These are phyloP conservation scores for Falcaria lacertinaria DNA, from an alignment of 2,888 invertebrate genomes.

Conservation along the genomic window DNA sequence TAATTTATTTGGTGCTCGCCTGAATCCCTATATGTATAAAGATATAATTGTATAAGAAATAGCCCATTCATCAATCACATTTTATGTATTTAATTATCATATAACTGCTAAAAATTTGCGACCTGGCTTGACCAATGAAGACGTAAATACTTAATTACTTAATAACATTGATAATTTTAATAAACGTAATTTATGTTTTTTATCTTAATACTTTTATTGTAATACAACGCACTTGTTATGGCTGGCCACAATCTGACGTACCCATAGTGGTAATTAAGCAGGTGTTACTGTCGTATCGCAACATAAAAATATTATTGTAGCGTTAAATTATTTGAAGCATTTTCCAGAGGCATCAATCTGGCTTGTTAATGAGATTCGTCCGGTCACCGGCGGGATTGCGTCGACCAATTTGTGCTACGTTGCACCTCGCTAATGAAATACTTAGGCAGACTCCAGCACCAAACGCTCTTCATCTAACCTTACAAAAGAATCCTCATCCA, in stretches of 20 bases:
- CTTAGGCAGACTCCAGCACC: constrained; percentile 17
- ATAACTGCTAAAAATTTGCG: no score
- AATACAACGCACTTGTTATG: background rate
- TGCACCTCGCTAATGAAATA: constrained; percentile 63
- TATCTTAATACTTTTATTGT: background rate
- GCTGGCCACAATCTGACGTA: constrained; percentile 1
- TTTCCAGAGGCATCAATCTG: constrained; percentile 72
- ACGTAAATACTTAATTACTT: no score
- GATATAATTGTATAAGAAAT: no score
- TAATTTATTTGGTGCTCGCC: no score
- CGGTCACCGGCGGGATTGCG: constrained; percentile 52
- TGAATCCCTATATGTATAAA: no score
- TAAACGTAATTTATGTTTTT: no score
- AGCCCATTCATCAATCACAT: background rate
- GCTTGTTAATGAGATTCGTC: constrained; percentile 70
- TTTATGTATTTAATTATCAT: no score
- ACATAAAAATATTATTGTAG: constrained; percentile 70
- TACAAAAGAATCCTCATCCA: background rate
- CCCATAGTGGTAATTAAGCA: constrained; percentile 25
- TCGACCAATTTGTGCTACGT: constrained; percentile 66
- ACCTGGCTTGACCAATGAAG: no score
- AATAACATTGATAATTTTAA: no score
- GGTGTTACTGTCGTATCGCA: constrained; percentile 34
- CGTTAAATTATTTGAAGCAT: constrained; percentile 70
- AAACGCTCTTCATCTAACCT: no score